Evolutionary conservation across 2,888 invertebrate genomes (phyloP), one percentile per base, ranked within the genome.

Genomic region (Clanis bilineata): DNA sequence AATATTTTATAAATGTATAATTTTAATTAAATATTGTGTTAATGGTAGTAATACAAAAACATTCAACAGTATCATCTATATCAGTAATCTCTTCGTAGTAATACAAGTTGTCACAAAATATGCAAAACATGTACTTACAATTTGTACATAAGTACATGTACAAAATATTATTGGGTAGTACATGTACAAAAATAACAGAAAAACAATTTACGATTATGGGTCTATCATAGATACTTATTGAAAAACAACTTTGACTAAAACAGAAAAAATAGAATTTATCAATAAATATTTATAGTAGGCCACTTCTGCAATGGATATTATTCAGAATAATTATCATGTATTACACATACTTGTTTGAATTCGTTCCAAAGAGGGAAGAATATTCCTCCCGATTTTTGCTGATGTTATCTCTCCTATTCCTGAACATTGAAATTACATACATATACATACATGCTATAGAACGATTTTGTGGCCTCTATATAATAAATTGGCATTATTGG

Each of bases 381-480:
- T 80, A 85, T 66, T 91, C 90, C 72, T 91, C 91, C 69, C 80
- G 81, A 80, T 83, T 88, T 86, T 90, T 88, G 77, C 76, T 77
- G 80, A 75, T 78, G 82, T 87, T 87, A 83, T 90, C 90, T 83
- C 91, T 84, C 71, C 86, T 90, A 88, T 79, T 89, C 90, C 92
- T 92, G 86, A 85, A 85, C 80, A 79, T 78, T 68, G 64, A 86
- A 86, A 85, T 71, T 63, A 73, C 61, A 72, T 62, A 56, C 45
- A 68, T 41, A 18, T 2, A 18, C 18, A 41, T n/a, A 41, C 18
- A 41, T 45, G 47, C 60, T 38, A 57, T 41, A 9, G 15, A 57
- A 18, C 25, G 12, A 22, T 38, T 22, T 55, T 55, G 36, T 38
- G 9, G 36, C 21, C 6, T n/a, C n/a, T n/a, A n/a, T n/a, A n/a